Conservation (phyloP, 2,113 vertebrate species). For the Henicopernis longicauda region DNA sequence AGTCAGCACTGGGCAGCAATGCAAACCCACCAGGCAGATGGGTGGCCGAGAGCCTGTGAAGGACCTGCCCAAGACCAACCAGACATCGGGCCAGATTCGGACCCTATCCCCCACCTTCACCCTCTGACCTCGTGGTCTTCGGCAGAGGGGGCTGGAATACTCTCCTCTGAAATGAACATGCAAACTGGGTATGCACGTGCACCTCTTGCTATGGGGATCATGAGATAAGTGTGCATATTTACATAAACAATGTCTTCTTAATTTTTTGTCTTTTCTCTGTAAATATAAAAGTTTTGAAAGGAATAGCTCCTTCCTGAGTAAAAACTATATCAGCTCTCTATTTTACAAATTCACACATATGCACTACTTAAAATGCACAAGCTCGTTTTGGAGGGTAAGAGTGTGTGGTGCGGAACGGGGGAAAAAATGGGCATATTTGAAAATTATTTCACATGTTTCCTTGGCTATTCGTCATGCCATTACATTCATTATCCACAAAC, state of each 20-base stretch:
- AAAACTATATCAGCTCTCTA: neutral
- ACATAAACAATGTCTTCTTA: neutral
- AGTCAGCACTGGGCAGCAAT: neutral
- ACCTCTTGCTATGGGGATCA: neutral
- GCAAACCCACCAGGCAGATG: neutral
- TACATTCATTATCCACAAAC: neutral
- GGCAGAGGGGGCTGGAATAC: neutral
- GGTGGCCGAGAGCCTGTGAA: neutral
- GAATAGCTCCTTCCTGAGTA: neutral
- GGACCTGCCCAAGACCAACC: neutral
- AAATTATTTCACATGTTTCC: neutral
- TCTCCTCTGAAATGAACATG: neutral
- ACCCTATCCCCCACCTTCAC: rapidly evolving
- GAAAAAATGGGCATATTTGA: neutral
- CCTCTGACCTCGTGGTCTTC: rapidly evolving
- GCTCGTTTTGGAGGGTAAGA: neutral
- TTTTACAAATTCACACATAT: neutral
- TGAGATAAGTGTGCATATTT: neutral
- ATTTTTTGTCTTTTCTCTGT: neutral
- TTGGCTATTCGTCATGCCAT: neutral
- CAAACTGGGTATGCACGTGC: rapidly evolving
- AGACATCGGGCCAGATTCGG: rapidly evolving
- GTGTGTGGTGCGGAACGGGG: rapidly evolving
- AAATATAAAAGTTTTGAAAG: neutral
- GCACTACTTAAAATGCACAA: neutral